phyloP scores from a whole-genome alignment of 2,113 vertebrate genomes.

The Puntigrus tetrazona region DNA sequence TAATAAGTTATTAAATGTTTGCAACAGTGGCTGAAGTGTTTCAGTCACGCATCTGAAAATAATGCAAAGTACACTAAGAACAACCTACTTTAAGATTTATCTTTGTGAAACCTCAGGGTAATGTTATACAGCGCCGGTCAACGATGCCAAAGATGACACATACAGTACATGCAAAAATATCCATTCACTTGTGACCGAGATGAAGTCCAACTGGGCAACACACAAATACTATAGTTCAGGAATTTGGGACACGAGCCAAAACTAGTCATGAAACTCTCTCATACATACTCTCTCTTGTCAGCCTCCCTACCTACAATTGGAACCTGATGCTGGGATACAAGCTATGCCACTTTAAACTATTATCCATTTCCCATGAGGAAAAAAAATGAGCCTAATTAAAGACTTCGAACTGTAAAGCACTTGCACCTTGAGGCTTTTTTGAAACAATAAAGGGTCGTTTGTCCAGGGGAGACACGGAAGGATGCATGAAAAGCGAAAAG shows the following conservation, averaged over 20 bases:
- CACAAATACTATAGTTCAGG: slow-evolving; percentile 17
- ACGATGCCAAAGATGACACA: not conserved
- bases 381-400: slow-evolving; percentile 45
- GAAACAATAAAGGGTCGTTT: slow-evolving; percentile 25
- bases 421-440: slow-evolving; percentile 14
- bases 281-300: slow-evolving; percentile 27
- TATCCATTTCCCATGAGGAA: slow-evolving; percentile 1
- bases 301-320: slow-evolving; percentile 9
- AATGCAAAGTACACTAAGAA: not conserved
- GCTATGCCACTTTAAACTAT: slow-evolving; percentile 20
- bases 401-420: not conserved
- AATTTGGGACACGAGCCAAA: slow-evolving; percentile 45
- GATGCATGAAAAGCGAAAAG: slow-evolving; percentile 19
- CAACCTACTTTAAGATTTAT: not conserved
- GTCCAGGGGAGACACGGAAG: slow-evolving; percentile 8
- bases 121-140: not conserved
- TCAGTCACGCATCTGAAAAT: not conserved
- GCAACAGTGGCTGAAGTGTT: not conserved
- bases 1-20: not conserved
- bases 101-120: not conserved
- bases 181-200: not conserved
- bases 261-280: slow-evolving; percentile 34
- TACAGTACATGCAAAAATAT: not conserved
- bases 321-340: slow-evolving; percentile 22
- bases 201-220: slow-evolving; percentile 4